Conservation (phyloP, 2,888 invertebrate genomes). For the Latrodectus elegans region DNA sequence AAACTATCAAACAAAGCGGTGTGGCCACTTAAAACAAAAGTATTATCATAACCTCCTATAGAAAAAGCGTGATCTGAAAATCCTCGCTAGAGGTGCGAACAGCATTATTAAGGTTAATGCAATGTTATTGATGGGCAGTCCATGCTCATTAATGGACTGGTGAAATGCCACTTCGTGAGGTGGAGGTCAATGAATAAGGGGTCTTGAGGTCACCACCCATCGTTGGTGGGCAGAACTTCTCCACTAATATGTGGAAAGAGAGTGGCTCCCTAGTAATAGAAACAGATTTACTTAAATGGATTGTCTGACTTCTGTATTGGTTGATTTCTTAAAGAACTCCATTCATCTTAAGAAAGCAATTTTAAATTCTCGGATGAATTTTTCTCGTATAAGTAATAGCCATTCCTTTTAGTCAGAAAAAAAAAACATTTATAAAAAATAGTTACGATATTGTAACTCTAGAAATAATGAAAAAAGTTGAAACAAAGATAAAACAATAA, state of each 20-base stretch:
- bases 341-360: too few relatives aligned
- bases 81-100: constrained; percentile 66
- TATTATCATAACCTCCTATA: constrained; percentile 46
- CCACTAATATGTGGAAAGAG: not conserved
- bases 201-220: constrained; percentile 54
- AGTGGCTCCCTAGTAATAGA: constrained; percentile 12
- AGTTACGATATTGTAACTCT: too few relatives aligned
- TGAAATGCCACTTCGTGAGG: constrained; percentile 66
- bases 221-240: constrained; percentile 60
- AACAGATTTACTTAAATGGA: constrained; percentile 50
- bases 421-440: too few relatives aligned
- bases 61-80: constrained; percentile 55
- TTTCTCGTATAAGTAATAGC: too few relatives aligned
- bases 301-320: constrained; percentile 17
- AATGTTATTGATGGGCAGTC: constrained; percentile 65
- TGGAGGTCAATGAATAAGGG: constrained; percentile 63
- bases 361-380: too few relatives aligned
- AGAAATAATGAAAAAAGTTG: too few relatives aligned
- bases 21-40: constrained; percentile 56
- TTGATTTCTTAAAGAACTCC: too few relatives aligned
- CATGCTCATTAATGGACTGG: constrained; percentile 51
- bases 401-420: too few relatives aligned
- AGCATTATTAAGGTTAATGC: constrained; percentile 66
- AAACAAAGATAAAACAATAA: too few relatives aligned
- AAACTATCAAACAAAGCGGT: constrained; percentile 47